Evolutionary conservation across 2,797 vertebrate species (phyloP), one percentile per base, ranked within the genome.

Genomic region (Mormyrops boulengeri): DNA sequence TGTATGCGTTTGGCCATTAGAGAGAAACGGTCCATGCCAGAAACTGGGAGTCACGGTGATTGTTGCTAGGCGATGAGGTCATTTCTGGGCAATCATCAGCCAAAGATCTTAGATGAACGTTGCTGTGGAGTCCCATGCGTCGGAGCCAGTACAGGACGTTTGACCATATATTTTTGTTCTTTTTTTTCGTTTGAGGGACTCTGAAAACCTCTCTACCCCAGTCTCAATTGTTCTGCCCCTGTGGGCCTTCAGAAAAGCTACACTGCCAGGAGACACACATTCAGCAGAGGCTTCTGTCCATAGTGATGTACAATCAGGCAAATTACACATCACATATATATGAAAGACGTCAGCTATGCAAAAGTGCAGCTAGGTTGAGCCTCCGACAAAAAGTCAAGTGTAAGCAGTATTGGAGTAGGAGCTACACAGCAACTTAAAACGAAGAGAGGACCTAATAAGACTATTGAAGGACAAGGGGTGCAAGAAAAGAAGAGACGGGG

Each of bases 61-160:
- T 85, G 88, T 89, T 89, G 88, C 88, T 89, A 84, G 80, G 88
- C 53, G n/a, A 89, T 85, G 6, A 34, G 55, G 73, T 38, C n/a
- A 41, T 47, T 57, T 26, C 69, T 14, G 77, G 22, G 11, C 73
- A 88, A 73, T 88, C 73, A 19, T 88, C 26, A 50, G 47, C 88
- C 88, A 82, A 38, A 62, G 22, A 9, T 53, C 8, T 69, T 73
- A n/a, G 57, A 41, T 47, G 30, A 19, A 88, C 41, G 26, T 8
- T 55, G 52, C 49, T 38, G 30, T 80, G 66, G 17, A 88, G 88
- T 49, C 26, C 19, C n/a, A 9, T 1, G 26, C 49, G 1, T 19
- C 3, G 30, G 49, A 44, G 52, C 88, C 30, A 44, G 11, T 55
- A 12, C 53, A 19, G 11, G 12, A n/a, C 34, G 1, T 80, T 49